These are phyloP conservation scores for Caenorhabditis wallacei DNA, from an alignment of 2,888 invertebrate species.

Conservation along the genomic window DNA sequence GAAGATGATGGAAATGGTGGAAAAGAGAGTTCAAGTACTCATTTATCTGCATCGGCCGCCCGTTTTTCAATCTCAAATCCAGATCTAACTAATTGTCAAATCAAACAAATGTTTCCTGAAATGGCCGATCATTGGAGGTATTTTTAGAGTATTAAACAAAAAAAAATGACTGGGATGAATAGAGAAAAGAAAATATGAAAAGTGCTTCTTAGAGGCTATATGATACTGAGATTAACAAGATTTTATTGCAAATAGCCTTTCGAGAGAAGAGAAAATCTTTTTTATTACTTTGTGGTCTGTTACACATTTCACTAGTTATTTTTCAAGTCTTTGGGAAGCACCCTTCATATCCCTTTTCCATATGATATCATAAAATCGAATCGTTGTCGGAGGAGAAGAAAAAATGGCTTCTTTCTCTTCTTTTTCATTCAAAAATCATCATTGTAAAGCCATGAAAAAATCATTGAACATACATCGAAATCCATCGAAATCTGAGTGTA, in stretches of 20 bases:
- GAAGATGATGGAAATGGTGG: slow-evolving; percentile 37
- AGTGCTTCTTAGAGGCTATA: background rate
- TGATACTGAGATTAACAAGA: background rate
- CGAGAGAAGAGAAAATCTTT: background rate
- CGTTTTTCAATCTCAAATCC: slow-evolving; percentile 81
- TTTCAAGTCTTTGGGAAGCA: slow-evolving; percentile 3
- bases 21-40: slow-evolving; percentile 37
- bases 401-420: slow-evolving; percentile 29
- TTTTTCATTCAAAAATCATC: slow-evolving; percentile 25
- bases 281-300: background rate
- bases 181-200: slow-evolving; percentile 2
- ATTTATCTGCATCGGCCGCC: slow-evolving; percentile 44
- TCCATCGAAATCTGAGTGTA: background rate
- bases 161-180: too few relatives aligned
- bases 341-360: slow-evolving; percentile 9
- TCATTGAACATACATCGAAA: slow-evolving; percentile 4
- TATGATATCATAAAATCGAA: slow-evolving; percentile 40
- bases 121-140: slow-evolving; percentile 82
- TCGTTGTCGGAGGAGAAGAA: slow-evolving; percentile 32
- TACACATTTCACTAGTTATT: slow-evolving; percentile 8
- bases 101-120: slow-evolving; percentile 80
- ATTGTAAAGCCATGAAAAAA: slow-evolving; percentile 16
- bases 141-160: background rate
- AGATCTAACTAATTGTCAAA: slow-evolving; percentile 78
- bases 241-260: background rate